Evolutionary conservation across 2,797 vertebrate genomes (phyloP), one percentile per base, ranked within the genome.

Genomic region (Brachyalestes nurse): DNA sequence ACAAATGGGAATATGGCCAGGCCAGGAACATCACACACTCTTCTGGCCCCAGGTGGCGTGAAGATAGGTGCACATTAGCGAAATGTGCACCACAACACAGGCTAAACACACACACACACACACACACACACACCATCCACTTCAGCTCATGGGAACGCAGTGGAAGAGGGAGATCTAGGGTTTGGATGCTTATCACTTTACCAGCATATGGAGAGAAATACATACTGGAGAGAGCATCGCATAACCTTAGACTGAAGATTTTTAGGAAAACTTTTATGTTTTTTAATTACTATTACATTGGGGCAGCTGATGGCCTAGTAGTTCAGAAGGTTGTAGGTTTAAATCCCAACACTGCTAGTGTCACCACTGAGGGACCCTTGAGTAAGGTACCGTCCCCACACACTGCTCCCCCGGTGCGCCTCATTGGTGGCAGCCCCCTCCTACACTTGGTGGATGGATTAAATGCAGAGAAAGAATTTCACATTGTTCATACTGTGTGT

Each of bases 21-120:
- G 75, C 55, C 77, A 58, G 49, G 71, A 82, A 88, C 84, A 85
- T 86, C 84, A 84, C 85, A 86, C 79, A 75, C 81, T 72, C 84
- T 61, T 55, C 85, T 86, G 89, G 88, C 90, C 92, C 91, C 91
- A 93, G 92, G 91, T 93, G 91, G 90, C 89, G 83, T 84, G 76
- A 82, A 82, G 76, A 82, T 82, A 82, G 81, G 78, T 79, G 71
- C 71, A 57, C 81, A 82, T 78, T 91, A 89, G 86, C 79, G 85
- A 65, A 82, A 82, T 78, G 70, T 64, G 79, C 67, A 72, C 45
- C 53, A 75, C 28, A 80, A 80, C 74, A 64, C 67, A 67, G 67
- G 42, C 53, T 58, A 61, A 38, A 42, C 58, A 61, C 74, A 67
- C 23, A 49, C 69, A 60, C 57, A 60, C 57, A 67, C 38, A 67